Evolutionary conservation across 2,888 invertebrate species (phyloP), one percentile per base, ranked within the genome.

Genomic region (Parnassius orleans): DNA sequence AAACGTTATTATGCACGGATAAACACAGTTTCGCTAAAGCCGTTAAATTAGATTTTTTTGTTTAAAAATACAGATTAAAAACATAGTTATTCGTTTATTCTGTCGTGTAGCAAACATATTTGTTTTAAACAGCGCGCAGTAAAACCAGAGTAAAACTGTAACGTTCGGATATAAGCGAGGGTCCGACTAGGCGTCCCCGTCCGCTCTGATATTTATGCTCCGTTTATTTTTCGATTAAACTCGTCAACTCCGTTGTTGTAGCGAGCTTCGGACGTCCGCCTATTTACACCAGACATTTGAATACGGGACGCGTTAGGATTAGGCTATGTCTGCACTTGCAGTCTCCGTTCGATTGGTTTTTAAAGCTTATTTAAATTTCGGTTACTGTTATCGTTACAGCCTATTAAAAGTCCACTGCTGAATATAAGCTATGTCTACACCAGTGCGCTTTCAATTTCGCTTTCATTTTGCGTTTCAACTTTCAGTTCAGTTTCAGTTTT

Each of bases 251-350:
- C 69, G 68, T 71, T 70, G 73, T 56, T 56, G 71, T 68, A 69
- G 70, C 70, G 74, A 71, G 66, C 69, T 66, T 66, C 68, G 60
- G 68, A 68, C 73, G 74, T 33, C 74, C 73, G 72, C 69, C 76
- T 78, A 77, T 81, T 79, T 78, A 74, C 77, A 74, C 69, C 68
- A 71, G 71, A 74, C 71, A 75, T 78, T 76, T 75, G 73, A 78
- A 76, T 78, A 73, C 74, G 69, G 69, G 68, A 65, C 61, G 57
- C 64, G 69, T 69, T 65, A 70, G 72, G 52, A 52, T 64, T 64
- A 62, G 57, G 59, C 43, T 42, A 24, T 60, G 65, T 66, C 56
- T 56, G 53, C 61, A 57, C 63, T 58, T 51, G 55, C 57, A 43
- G 50, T 53, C 57, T 5, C 33, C 7, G 33, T 33, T 33, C 33